phyloP scores from a whole-genome alignment of 2,797 vertebrate species.

The Rhinatrema bivittatum region DNA sequence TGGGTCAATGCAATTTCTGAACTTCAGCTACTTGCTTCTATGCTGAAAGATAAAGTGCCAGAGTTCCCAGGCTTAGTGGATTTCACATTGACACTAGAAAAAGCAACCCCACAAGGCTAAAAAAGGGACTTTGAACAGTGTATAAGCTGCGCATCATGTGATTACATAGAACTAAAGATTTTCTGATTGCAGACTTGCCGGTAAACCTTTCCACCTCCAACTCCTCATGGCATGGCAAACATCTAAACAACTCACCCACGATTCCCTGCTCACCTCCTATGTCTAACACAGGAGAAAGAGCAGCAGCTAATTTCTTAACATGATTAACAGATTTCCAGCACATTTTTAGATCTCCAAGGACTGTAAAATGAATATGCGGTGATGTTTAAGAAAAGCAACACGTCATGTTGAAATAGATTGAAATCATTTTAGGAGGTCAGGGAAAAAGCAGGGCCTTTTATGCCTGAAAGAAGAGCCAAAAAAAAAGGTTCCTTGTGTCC shows the following conservation, averaged over 20 bases:
- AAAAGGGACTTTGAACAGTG: background rate
- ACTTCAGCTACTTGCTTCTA: conserved; percentile 15
- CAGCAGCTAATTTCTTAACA: too few relatives aligned
- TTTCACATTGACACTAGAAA: conserved; percentile 3
- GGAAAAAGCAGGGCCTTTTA: conserved; percentile 13
- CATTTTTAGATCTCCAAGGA: background rate
- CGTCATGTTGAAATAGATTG: conserved; percentile 7
- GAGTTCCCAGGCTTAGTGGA: background rate
- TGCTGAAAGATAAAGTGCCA: background rate
- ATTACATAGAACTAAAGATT: background rate
- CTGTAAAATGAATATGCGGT: conserved; percentile 11
- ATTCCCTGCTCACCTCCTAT: background rate
- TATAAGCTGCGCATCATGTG: background rate
- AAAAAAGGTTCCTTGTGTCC: background rate
- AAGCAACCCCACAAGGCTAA: background rate
- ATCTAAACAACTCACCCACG: background rate
- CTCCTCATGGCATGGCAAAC: background rate
- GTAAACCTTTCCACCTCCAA: background rate
- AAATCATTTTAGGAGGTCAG: background rate
- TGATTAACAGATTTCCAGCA: conserved; percentile 9
- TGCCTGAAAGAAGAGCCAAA: conserved; percentile 1
- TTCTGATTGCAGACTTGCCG: background rate
- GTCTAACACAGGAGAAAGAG: background rate
- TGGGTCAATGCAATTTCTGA: conserved; percentile 25
- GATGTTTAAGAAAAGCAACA: background rate